A percentile compares a stretch with the other conserved stretches of the same genome.
These are phyloP conservation scores for Chromoteleia sp. DNA, from an alignment of 2,888 invertebrate species.

Conservation along the genomic window DNA sequence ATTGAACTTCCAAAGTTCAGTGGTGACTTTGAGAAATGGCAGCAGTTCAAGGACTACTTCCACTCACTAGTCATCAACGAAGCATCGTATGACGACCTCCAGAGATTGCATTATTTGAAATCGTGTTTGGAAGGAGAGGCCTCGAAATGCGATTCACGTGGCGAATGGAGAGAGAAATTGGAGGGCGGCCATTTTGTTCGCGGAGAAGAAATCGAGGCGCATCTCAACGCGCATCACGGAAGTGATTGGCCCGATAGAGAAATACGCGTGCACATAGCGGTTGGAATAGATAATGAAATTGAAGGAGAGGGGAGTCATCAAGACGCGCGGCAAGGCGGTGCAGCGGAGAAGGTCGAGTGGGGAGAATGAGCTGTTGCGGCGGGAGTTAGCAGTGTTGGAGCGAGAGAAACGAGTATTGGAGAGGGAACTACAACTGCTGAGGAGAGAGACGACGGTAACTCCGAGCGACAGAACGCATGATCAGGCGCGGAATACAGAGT, in stretches of 20 bases:
- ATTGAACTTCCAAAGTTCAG: too few species aligned
- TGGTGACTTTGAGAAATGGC: too few species aligned
- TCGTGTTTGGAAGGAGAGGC: too few species aligned
- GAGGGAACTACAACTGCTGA: slow-evolving; percentile 4
- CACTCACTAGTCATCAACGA: too few species aligned
- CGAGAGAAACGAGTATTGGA: slow-evolving; percentile 9
- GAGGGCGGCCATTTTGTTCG: slow-evolving; percentile 12
- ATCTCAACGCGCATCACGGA: slow-evolving; percentile 1
- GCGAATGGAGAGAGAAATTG: slow-evolving; percentile 14
- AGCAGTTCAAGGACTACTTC: too few species aligned
- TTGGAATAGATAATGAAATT: neutral
- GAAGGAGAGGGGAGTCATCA: too few species aligned
- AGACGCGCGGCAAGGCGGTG: neutral
- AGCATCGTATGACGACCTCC: too few species aligned
- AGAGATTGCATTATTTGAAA: too few species aligned
- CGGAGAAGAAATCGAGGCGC: neutral
- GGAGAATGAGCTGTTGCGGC: slow-evolving; percentile 15
- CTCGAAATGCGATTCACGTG: slow-evolving; percentile 13
- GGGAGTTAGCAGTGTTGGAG: slow-evolving; percentile 13
- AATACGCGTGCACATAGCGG: neutral
- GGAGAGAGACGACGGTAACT: slow-evolving; percentile 1
- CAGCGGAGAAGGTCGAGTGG: slow-evolving; percentile 4
- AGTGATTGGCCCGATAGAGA: slow-evolving; percentile 8
- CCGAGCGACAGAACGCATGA: too few species aligned
- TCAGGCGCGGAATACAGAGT: too few species aligned